A percentile compares a stretch with the other conserved stretches of the same genome.
Conservation (phyloP, 1,140 invertebrate species). For the Potamilus streckersoni region DNA sequence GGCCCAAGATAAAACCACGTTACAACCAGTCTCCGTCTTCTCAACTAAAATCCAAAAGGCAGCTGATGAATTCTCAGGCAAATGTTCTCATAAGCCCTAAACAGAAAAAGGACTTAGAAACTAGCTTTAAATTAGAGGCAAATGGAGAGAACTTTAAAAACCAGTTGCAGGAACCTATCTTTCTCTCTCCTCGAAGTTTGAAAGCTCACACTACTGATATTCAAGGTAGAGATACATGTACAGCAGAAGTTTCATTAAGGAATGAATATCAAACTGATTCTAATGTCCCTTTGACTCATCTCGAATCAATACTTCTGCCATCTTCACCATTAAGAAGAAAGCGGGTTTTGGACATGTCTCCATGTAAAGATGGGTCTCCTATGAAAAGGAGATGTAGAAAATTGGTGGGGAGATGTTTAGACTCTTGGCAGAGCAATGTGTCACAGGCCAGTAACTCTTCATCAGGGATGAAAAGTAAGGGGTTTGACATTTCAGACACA, state of each 20-base stretch:
- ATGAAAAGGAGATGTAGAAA: slow-evolving; percentile 19
- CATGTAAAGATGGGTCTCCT: slow-evolving; percentile 17
- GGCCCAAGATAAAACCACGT: slow-evolving; percentile 23
- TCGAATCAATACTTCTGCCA: too few species aligned
- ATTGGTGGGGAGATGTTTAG: background rate
- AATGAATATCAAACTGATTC: too few species aligned
- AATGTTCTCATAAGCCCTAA: background rate
- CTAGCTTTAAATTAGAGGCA: background rate
- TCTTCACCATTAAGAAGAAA: slow-evolving; percentile 14
- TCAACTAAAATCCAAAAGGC: slow-evolving; percentile 1
- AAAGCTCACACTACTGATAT: slow-evolving; percentile 7
- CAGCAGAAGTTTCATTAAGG: too few species aligned
- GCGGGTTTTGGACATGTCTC: slow-evolving; percentile 16
- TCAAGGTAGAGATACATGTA: background rate
- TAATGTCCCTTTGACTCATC: too few species aligned
- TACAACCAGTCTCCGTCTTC: slow-evolving; percentile 6
- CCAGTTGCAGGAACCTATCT: background rate
- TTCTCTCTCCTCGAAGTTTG: background rate
- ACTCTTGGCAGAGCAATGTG: background rate
- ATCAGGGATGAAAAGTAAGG: slow-evolving; percentile 9
- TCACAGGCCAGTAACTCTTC: background rate
- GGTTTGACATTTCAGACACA: slow-evolving; percentile 23
- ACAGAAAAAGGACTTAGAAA: background rate
- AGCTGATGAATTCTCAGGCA: background rate
- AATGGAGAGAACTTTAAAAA: background rate